Base-by-base conservation (phyloP, 2,797 vertebrate species). In the Decapterus maruadsi region DNA sequence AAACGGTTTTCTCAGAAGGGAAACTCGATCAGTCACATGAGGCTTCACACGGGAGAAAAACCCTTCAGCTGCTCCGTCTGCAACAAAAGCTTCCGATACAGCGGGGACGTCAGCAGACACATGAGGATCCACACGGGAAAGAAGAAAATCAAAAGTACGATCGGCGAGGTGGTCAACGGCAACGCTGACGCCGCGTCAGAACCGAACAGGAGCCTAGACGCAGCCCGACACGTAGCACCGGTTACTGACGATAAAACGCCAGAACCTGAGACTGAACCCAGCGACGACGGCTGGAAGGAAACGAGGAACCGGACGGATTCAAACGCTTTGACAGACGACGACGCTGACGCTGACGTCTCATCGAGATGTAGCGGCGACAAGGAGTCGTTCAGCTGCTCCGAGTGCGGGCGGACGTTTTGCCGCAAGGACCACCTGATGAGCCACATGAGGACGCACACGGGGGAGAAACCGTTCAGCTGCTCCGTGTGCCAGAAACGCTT, bases 91-190 rank as follows among this genome's bases (percentile, higher is more conserved):
- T 87, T 87, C 12, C 68, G 82, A 4, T 84, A 75, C 5, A 87
- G 82, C 0, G 82, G 85, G 1, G 77, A 82, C 0, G 71, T 82
- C 0, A 80, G 77, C 71, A 40, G 81, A 46, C 83, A 88, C 70
- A 86, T 83, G 77, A 85, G 67, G 3, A 75, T 82, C 65, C 86
- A 87, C 66, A 79, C 78, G 1, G 68, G 77, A 1, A 57, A 73
- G 68, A 87, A 70, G 31, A 72, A 31, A 12, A 9, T 0, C 8
- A 26, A 1, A 10, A 2, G 14, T 43, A 60, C 5, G 4, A 1
- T n/a, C 3, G 7, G 2, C 31, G 6, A 62, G 16, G 3, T 0
- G 2, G 2, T 4, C 29, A 57, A 4, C 50, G 42, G 17, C 13
- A 63, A 6, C 46, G 16, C 26, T 69, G 26, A 13, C 29, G 5